A percentile compares a stretch with the other conserved stretches of the same genome.
These are phyloP conservation scores for Actias luna DNA, from an alignment of 2,888 invertebrate species.

Conservation along the genomic window DNA sequence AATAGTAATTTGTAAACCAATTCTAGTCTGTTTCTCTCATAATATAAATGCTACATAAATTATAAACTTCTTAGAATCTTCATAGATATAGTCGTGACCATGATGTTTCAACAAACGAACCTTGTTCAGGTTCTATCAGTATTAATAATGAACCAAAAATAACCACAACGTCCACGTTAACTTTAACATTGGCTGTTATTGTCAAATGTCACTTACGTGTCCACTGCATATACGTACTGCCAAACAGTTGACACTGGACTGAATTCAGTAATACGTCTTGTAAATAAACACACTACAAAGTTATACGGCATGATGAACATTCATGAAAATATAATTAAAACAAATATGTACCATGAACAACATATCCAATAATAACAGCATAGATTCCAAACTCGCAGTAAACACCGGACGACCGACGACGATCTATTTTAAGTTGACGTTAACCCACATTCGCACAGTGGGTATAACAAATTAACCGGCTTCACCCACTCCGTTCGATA, in stretches of 20 bases:
- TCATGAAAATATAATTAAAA: background rate
- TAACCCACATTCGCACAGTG: constrained; percentile 64
- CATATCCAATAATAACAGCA: constrained; percentile 5
- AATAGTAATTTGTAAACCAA: background rate
- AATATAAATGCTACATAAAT: background rate
- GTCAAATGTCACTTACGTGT: background rate
- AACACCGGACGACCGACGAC: constrained; percentile 50
- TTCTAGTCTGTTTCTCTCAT: background rate
- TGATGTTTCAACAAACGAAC: background rate
- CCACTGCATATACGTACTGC: background rate
- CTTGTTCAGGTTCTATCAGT: background rate
- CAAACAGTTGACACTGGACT: background rate
- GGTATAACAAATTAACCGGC: constrained; percentile 62
- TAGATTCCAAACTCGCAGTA: constrained; percentile 9
- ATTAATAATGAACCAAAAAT: background rate
- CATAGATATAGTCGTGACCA: background rate
- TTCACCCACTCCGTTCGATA: constrained; percentile 40
- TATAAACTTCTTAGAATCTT: background rate
- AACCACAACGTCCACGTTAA: background rate
- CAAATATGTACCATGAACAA: background rate
- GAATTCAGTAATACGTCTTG: background rate
- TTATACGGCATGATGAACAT: background rate
- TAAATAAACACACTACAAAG: background rate
- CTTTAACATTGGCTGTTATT: background rate
- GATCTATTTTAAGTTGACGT: constrained; percentile 65